Base-by-base conservation (phyloP, 1,140 invertebrate genomes). In the Galleria mellonella region DNA sequence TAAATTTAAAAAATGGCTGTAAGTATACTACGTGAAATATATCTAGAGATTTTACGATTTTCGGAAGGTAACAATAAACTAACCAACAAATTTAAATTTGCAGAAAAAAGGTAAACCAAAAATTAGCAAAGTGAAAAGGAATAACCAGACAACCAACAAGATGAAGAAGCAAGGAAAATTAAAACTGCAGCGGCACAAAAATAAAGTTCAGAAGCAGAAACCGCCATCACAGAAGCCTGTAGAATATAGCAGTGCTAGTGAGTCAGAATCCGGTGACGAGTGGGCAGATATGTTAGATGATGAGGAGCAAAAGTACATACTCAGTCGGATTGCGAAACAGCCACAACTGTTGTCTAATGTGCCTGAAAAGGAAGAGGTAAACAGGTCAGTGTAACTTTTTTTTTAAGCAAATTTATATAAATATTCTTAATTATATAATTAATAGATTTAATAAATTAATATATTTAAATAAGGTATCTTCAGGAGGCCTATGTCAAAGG, bases 261-360 rank as follows among this genome's bases (percentile, higher is more conserved):
- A 87, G 10, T 65, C 76, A 0, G 56, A 64, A 2, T 72, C 83
- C 9, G 78, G 74, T 1, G 81, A 86, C n/a, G 72, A 83, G 40
- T 86, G 89, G 82, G 90, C 89, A 31, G 90, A 91, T 67, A 88
- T 92, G 83, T 67, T 92, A 50, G 84, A 89, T 42, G 77, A 90
- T 17, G 91, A 92, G 9, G 91, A 92, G 67, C 67, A 92, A 41
- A 71, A 88, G 41, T 92, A 91, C 58, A 72, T 93, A 7, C 83
- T 88, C 62, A 81, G 83, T 11, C 86, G 89, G 29, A 54, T 83
- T 8, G 62, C 70, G 0, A 79, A 69, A 27, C 71, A 86, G 37
- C 76, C 83, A 1, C 63, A 70, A 17, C 47, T 83, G 12, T 47
- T 86, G 10, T 75, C 78, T 4, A 74, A 79, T 44, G 57, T 84